These are phyloP conservation scores for Beroe forskalii DNA, from an alignment of 37 sponge, comb jelly and placozoan species.

Conservation along the genomic window DNA sequence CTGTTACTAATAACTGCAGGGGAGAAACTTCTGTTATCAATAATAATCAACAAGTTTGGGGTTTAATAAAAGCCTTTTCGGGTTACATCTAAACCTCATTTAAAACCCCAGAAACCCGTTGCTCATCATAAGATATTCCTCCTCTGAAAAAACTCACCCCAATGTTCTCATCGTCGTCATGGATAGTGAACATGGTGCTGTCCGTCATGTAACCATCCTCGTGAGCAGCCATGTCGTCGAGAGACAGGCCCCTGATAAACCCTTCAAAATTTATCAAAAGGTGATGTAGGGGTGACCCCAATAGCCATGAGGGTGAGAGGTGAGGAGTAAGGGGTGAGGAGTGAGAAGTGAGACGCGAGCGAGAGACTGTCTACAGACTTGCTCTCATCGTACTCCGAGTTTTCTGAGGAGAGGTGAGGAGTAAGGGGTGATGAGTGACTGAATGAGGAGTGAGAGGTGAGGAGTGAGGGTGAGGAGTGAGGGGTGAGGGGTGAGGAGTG, in stretches of 20 bases:
- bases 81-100: too few species aligned
- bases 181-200: slow-evolving; percentile 64
- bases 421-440: background rate
- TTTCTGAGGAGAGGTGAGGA: background rate
- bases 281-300: too few species aligned
- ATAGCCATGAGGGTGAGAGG: too few species aligned
- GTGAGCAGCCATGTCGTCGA: slow-evolving; percentile 59
- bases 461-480: background rate
- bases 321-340: too few species aligned
- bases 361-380: slow-evolving; percentile 48
- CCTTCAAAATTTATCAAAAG: too few species aligned
- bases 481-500: background rate
- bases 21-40: too few species aligned
- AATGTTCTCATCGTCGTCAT: slow-evolving; percentile 56
- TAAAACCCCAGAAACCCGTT: too few species aligned
- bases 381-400: slow-evolving; percentile 63
- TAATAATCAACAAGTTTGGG: too few species aligned
- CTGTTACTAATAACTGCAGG: slow-evolving; percentile 26
- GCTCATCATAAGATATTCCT: too few species aligned
- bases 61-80: too few species aligned
- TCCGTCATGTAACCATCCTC: slow-evolving; percentile 63
- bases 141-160: slow-evolving; percentile 51
- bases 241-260: slow-evolving; percentile 47
- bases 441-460: background rate
- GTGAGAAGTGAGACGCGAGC: slow-evolving; percentile 29